phyloP scores from a whole-genome alignment of 2,797 vertebrate species.

The Bryconaethiops microstoma region DNA sequence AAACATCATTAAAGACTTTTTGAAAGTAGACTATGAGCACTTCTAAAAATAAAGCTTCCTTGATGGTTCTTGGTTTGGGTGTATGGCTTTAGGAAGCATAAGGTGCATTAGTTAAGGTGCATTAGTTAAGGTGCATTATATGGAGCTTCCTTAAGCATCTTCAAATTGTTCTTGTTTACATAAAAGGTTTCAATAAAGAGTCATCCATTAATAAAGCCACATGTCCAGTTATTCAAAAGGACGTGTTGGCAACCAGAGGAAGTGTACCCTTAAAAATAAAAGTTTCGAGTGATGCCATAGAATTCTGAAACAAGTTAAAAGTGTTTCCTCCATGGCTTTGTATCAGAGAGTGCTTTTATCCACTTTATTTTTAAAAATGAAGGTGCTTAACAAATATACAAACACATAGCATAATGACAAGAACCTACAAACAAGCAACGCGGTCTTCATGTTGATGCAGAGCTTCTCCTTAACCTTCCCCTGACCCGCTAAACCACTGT shows the following conservation, averaged over 20 bases:
- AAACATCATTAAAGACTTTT: background rate
- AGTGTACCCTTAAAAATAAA: background rate
- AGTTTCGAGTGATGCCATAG: background rate
- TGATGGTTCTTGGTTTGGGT: background rate
- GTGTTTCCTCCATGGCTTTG: background rate
- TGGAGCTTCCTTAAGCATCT: too few species aligned
- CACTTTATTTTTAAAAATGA: background rate
- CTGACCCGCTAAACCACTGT: constrained; percentile 34
- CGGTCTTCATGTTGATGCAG: constrained; percentile 9
- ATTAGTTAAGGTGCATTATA: too few species aligned
- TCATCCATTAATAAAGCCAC: too few species aligned
- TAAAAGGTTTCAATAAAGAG: background rate
- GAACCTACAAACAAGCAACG: background rate
- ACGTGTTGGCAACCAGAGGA: background rate
- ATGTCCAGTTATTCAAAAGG: too few species aligned
- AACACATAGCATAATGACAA: background rate
- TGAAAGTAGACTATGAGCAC: background rate
- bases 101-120: too few species aligned
- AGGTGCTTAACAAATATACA: background rate
- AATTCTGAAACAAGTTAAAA: background rate
- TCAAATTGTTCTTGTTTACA: background rate
- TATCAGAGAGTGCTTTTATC: background rate
- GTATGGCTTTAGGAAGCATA: background rate
- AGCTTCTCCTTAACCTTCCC: constrained; percentile 11
- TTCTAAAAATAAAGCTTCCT: background rate